phyloP scores from a whole-genome alignment of 2,797 vertebrate genomes.

The Macropus fuliginosus region DNA sequence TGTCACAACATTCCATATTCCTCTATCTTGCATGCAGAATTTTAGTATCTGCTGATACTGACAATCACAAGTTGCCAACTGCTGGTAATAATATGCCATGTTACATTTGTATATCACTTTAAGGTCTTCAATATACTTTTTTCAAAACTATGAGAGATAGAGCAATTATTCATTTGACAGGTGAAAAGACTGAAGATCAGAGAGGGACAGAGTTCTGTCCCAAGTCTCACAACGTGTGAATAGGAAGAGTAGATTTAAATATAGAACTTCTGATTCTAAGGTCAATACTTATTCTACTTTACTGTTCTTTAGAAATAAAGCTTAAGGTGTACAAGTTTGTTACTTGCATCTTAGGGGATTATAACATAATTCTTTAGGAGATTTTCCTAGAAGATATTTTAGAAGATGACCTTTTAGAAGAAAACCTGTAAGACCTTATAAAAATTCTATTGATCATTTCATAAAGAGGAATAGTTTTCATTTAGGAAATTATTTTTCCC shows the following conservation, averaged over 20 bases:
- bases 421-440: not conserved
- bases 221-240: not conserved
- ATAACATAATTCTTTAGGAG: not conserved
- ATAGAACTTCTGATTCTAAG: not conserved
- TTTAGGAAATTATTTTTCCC: not conserved
- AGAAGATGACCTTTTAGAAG: too few species aligned
- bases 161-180: not conserved
- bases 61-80: not conserved
- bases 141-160: not conserved
- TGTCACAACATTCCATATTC: not conserved
- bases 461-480: not conserved
- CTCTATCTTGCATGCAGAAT: not conserved
- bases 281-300: too few species aligned
- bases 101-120: not conserved
- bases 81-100: not conserved
- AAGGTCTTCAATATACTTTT: not conserved
- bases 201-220: not conserved
- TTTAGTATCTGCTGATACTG: not conserved
- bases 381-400: not conserved
- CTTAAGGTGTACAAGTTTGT: too few species aligned
- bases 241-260: not conserved
- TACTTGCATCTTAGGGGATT: not conserved
- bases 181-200: not conserved
- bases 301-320: too few species aligned
- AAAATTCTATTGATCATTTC: not conserved